Evolutionary conservation across 1,140 invertebrate species (phyloP).

Genomic region (Drosophila baimaii): DNA sequence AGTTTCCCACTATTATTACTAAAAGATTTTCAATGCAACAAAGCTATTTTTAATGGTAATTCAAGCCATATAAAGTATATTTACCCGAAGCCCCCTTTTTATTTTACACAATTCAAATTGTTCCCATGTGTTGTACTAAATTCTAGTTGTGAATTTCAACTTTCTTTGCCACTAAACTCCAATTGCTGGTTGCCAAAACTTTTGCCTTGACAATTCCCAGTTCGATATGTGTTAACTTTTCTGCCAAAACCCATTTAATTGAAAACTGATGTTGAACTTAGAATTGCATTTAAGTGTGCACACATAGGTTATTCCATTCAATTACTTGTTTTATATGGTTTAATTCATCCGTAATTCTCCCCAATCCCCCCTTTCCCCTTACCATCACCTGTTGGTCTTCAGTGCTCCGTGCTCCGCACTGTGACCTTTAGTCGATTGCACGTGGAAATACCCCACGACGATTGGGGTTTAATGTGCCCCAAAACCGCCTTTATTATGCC

Average conservation of each 20-base stretch:
- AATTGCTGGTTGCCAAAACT: neutral
- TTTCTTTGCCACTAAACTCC: neutral
- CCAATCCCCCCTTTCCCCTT: too few relatives aligned
- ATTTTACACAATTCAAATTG: neutral
- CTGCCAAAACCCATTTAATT: slow-evolving; percentile 17
- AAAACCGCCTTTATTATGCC: slow-evolving; percentile 1
- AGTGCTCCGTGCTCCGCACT: neutral
- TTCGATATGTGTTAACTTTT: slow-evolving; percentile 16
- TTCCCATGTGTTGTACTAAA: neutral
- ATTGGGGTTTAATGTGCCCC: slow-evolving; percentile 4
- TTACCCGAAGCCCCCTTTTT: neutral
- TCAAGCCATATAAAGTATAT: neutral
- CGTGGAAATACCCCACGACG: neutral
- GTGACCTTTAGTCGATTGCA: neutral
- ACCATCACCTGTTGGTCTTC: slow-evolving; percentile 21
- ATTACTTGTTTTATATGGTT: slow-evolving; percentile 6
- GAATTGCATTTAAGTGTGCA: slow-evolving; percentile 15
- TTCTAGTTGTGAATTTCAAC: neutral
- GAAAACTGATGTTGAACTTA: slow-evolving; percentile 1
- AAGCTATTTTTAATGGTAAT: too few relatives aligned
- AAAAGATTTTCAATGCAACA: too few relatives aligned
- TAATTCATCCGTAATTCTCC: slow-evolving; percentile 15
- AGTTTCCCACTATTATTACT: too few relatives aligned
- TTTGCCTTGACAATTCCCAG: neutral
- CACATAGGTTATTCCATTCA: slow-evolving; percentile 16